Base-by-base conservation (phyloP, 37 sponge, comb jelly and placozoan genomes). In the Hormiphora californensis region DNA sequence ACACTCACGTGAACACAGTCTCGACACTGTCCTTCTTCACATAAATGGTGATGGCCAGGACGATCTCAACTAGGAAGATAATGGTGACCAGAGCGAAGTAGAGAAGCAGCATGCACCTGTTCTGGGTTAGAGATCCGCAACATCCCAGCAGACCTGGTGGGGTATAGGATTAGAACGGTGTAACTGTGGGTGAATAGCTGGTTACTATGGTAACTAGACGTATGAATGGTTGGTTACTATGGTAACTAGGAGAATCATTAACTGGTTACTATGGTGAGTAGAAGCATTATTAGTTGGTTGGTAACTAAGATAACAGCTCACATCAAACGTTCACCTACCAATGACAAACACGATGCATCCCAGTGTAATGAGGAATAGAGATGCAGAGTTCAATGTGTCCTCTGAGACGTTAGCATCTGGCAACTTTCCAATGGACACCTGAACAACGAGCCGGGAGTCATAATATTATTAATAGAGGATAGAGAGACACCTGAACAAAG, bases 11-110 rank as follows among this genome's bases (percentile, higher is more conserved):
- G 81, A 73, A 23, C 4, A 46, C 40, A 21, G 40, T 1, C 4
- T 43, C 21, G 43, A 73, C 81, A 40, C 17, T 12, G 46, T 73
- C 81, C 81, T 73, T 73, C 39, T 73, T 73, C 1, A 36, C 81
- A 46, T 73, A 73, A 46, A 73, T 46, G 5, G 81, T 36, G 81
- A 73, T 73, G 43, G 81, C 81, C 5, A 73, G 81, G 23, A 46
- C 81, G 25, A 73, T 73, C 81, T 73, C 81, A 0, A 43, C 81
- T 3, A 73, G 41, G 81, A 73, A 73, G 81, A 73, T 73, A 25
- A 73, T 1, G 11, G 81, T 73, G 41, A 73, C 81, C 9, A 73
- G 81, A 3, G 35, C 3, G 46, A 73, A 73, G 81, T 73, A 73
- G 44, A 33, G 35, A 9, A 73, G 81, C 25, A 73, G 81, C 81